Percentiles rank a stretch among this genome's conserved stretches.
phyloP scores from a whole-genome alignment of 2,888 invertebrate genomes.

The Craniophora ligustri region DNA sequence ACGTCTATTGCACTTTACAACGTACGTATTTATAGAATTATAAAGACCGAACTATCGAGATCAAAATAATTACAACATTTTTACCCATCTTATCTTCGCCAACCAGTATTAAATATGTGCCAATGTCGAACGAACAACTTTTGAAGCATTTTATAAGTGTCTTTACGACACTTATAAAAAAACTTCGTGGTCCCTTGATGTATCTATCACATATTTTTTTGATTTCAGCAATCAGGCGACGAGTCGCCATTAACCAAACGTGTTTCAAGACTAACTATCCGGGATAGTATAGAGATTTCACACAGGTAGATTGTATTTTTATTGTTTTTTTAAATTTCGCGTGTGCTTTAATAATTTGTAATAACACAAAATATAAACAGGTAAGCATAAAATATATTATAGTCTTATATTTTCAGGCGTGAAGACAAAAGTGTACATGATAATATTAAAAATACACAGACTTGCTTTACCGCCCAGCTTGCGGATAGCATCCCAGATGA shows the following conservation, averaged over 20 bases:
- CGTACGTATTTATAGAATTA: slow-evolving; percentile 27
- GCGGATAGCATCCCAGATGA: slow-evolving; percentile 18
- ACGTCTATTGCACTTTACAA: slow-evolving; percentile 7
- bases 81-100: too few species aligned
- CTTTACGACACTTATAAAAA: too few species aligned
- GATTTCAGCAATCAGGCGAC: slow-evolving; percentile 66
- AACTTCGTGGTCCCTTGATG: not conserved
- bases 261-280: slow-evolving; percentile 64
- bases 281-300: slow-evolving; percentile 78
- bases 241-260: slow-evolving; percentile 32
- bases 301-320: slow-evolving; percentile 70
- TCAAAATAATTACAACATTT: too few species aligned
- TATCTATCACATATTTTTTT: slow-evolving; percentile 26
- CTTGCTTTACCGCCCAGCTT: slow-evolving; percentile 15
- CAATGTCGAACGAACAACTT: too few species aligned
- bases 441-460: slow-evolving; percentile 42
- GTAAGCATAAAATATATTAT: too few species aligned
- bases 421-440: slow-evolving; percentile 39
- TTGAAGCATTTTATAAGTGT: too few species aligned
- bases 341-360: not conserved
- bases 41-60: too few species aligned
- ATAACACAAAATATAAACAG: too few species aligned
- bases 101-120: too few species aligned
- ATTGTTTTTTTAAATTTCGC: slow-evolving; percentile 44
- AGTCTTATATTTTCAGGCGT: slow-evolving; percentile 54